phyloP scores from a whole-genome alignment of 30 jellyfish, hydroid and myxozoan genomes.

The Morbakka virulenta region DNA sequence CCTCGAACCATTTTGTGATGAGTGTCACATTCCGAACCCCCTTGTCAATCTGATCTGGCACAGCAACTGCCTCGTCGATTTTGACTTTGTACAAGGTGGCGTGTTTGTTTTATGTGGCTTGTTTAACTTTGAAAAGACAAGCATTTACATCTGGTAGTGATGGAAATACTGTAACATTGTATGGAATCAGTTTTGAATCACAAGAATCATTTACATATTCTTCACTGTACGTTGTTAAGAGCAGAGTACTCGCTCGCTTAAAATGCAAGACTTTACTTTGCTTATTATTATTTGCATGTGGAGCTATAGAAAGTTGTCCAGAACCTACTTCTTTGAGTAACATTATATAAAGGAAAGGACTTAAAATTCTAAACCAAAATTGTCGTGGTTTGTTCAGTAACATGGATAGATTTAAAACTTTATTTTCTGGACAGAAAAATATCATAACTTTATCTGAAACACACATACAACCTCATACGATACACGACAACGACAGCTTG shows the following conservation, averaged over 20 bases:
- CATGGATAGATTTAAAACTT: not conserved
- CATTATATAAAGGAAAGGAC: no score
- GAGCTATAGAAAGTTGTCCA: constrained; percentile 6
- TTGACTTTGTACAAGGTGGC: no score
- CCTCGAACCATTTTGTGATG: no score
- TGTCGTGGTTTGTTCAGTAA: constrained; percentile 12
- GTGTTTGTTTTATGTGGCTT: not conserved
- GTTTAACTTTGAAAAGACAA: not conserved
- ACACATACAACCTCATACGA: constrained; percentile 14
- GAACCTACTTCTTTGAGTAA: no score
- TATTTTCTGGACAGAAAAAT: not conserved
- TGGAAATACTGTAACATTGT: not conserved
- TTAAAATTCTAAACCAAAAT: no score
- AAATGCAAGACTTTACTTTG: constrained; percentile 7
- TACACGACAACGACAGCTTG: no score
- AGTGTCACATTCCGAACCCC: no score
- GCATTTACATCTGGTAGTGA: constrained; percentile 9
- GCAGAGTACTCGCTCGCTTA: constrained; percentile 3
- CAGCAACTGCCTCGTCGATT: no score
- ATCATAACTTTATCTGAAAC: constrained; percentile 20
- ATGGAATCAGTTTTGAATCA: not conserved
- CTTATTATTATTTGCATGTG: constrained; percentile 1
- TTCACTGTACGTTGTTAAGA: not conserved
- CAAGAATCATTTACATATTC: constrained; percentile 3
- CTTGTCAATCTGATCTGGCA: no score